phyloP scores from a whole-genome alignment of 1,140 invertebrate species.

The Archegozetes longisetosus region DNA sequence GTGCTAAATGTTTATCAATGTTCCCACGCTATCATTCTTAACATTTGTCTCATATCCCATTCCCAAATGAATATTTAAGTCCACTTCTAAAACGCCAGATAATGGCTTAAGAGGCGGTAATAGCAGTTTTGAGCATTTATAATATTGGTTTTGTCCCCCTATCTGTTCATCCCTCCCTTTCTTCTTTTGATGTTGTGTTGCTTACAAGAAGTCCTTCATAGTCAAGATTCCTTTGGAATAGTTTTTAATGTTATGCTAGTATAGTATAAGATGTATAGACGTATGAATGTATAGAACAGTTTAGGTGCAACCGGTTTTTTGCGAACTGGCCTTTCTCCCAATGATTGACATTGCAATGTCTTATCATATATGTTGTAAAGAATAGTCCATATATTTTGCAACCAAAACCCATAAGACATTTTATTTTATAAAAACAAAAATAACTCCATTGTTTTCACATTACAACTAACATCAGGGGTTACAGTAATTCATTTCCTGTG shows the following conservation, averaged over 20 bases:
- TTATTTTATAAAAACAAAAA: background rate
- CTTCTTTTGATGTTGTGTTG: background rate
- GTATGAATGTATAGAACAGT: background rate
- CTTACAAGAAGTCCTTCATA: too few relatives aligned
- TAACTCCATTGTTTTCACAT: background rate
- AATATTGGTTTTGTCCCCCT: background rate
- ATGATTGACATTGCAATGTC: background rate
- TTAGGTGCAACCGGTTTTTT: background rate
- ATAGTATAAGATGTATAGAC: background rate
- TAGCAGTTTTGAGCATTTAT: background rate
- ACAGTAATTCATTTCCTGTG: background rate
- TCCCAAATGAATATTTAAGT: background rate
- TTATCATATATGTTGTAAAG: background rate
- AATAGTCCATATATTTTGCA: background rate
- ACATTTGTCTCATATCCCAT: background rate
- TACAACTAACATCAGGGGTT: background rate
- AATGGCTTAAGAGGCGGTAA: background rate
- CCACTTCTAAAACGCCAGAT: background rate
- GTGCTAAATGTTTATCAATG: constrained; percentile 1
- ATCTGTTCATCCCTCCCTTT: background rate
- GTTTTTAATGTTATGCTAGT: too few relatives aligned
- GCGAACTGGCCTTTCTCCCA: background rate
- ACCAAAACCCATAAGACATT: background rate
- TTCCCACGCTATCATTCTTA: background rate
- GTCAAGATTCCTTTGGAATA: too few relatives aligned